Conservation (phyloP, 2,113 vertebrate genomes). For the Enhydra lutris region DNA sequence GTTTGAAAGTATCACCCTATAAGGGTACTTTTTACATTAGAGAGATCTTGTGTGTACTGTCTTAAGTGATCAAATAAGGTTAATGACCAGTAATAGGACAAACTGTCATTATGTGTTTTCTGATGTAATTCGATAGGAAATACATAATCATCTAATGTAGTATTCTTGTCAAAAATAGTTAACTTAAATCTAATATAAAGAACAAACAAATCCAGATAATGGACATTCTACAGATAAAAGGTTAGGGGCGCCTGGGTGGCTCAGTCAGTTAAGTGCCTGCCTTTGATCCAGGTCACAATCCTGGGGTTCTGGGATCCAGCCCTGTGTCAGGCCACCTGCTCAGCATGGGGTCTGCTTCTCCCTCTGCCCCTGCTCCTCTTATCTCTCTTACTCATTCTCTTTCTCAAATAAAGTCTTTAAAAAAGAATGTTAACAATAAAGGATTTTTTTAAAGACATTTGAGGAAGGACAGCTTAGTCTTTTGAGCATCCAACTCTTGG, state of each 20-base stretch:
- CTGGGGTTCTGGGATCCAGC: not conserved
- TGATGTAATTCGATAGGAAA: not conserved
- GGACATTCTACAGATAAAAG: not conserved
- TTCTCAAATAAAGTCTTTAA: not conserved
- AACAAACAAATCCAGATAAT: not conserved
- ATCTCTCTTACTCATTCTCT: not conserved
- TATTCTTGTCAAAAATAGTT: not conserved
- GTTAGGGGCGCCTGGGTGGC: not conserved
- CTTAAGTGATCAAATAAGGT: not conserved
- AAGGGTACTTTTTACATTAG: not conserved
- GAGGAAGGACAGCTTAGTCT: not conserved
- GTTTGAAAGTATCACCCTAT: not conserved
- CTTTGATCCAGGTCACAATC: not conserved
- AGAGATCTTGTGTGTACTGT: not conserved
- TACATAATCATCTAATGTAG: not conserved
- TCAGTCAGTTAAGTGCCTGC: not conserved
- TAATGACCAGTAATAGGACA: not conserved
- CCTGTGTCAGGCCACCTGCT: not conserved
- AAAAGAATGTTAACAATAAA: not conserved
- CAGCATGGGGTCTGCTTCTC: not conserved
- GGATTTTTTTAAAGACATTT: not conserved
- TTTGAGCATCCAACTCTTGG: not conserved
- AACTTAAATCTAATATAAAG: not conserved
- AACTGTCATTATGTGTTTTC: not conserved
- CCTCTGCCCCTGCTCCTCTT: not conserved